phyloP scores from a whole-genome alignment of 2,888 invertebrate species.

The Mythimna ferrago region DNA sequence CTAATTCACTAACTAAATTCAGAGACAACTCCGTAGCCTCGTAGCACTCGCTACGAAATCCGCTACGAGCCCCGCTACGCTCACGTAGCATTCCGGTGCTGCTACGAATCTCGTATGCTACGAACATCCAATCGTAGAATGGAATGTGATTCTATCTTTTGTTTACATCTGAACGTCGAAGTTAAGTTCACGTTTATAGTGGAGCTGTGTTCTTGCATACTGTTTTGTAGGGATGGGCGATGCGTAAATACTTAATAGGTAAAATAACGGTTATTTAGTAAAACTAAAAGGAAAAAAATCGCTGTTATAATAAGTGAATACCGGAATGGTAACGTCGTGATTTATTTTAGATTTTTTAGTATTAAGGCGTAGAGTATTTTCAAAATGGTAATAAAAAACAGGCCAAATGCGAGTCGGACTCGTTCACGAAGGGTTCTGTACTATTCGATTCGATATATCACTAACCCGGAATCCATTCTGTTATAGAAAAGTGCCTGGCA shows the following conservation, averaged over 20 bases:
- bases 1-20: conserved; percentile 9
- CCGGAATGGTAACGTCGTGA: neutral
- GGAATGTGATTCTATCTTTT: conserved; percentile 52
- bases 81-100: conserved; percentile 55
- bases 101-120: conserved; percentile 60
- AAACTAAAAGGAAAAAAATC: too few relatives aligned
- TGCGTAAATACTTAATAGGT: neutral
- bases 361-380: too few relatives aligned
- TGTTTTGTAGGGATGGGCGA: conserved; percentile 14
- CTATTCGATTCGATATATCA: too few relatives aligned
- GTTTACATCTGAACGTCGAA: conserved; percentile 32
- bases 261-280: neutral
- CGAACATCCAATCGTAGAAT: conserved; percentile 60
- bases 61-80: conserved; percentile 47
- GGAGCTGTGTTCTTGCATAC: conserved; percentile 15
- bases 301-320: neutral
- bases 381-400: too few relatives aligned
- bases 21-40: conserved; percentile 27
- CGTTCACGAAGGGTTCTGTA: too few relatives aligned
- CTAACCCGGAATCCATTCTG: too few relatives aligned
- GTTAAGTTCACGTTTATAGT: conserved; percentile 47
- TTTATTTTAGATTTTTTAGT: neutral
- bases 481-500: neutral
- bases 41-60: conserved; percentile 42
- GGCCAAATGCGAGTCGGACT: too few relatives aligned